Evolutionary conservation across 2,797 vertebrate species (phyloP), one percentile per base, ranked within the genome.

Genomic region (Oceanodroma leucorhoa): DNA sequence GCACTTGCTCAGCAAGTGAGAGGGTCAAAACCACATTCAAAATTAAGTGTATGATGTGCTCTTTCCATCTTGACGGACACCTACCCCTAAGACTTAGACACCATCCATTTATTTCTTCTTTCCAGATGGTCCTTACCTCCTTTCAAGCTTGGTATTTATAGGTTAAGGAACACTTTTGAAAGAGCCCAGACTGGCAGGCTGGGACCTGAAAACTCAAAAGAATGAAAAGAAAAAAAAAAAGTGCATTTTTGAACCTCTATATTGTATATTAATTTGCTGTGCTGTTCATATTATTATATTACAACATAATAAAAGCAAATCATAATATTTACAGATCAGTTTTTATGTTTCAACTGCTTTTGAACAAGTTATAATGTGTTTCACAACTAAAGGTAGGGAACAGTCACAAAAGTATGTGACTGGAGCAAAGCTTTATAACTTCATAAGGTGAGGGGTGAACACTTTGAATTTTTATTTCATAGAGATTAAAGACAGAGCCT

Each of bases 301-400:
- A 40, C 50, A 85, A 94, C 94, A 84, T 91, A 93, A 79, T 87
- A 91, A 94, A 93, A 93, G 34, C 9, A 92, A 95, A 86, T 82
- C 17, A 83, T 79, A 93, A 62, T 85, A 58, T 89, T 96, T 88
- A 94, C 30, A 66, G 58, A 87, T 83, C 19, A 69, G 38, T 46
- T 55, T 83, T 88, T 69, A 75, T 67, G 88, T 88, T 95, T 91
- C 38, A 90, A 70, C 41, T 62, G 10, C 3, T 93, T 57, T 83
- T 86, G 34, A 91, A 83, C 24, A 92, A 91, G 51, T 91, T 73
- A 73, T 78, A 83, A 54, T 30, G 34, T 81, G 34, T 78, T 96
- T 96, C 53, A 88, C 50, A 78, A 71, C 54, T 89, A 73, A 73
- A 53, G n/a, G 64, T 55, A 90, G 38, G 23, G 27, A 90, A 73